Conservation (phyloP, 2,113 vertebrate species). For the Piprites chloris region DNA sequence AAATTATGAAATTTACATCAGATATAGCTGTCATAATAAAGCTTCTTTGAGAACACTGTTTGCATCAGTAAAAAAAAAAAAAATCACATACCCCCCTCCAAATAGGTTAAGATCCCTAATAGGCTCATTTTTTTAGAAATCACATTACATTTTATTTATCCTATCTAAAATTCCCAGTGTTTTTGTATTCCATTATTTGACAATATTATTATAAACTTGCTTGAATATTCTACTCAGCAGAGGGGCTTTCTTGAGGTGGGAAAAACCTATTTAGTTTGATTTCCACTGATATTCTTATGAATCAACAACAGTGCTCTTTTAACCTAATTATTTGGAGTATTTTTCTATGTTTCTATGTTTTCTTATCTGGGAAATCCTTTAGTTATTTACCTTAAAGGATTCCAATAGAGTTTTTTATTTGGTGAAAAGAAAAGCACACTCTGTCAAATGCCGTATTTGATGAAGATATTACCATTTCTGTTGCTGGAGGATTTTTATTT, state of each 20-base stretch:
- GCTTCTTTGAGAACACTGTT: neutral
- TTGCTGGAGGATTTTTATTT: neutral
- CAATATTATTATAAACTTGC: neutral
- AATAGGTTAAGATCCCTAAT: neutral
- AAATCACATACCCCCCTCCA: neutral
- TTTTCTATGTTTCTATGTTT: neutral
- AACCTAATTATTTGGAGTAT: neutral
- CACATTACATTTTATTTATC: neutral
- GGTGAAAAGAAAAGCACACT: neutral
- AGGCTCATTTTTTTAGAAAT: neutral
- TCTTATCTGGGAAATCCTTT: neutral
- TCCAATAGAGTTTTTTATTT: neutral
- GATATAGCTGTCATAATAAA: neutral
- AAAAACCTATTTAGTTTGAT: neutral
- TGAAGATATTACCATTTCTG: neutral
- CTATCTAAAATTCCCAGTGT: neutral
- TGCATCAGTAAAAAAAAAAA: neutral
- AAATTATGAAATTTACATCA: neutral
- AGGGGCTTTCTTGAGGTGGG: neutral
- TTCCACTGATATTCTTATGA: neutral
- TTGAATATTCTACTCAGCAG: neutral
- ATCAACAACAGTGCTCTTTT: neutral
- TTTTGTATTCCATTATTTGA: neutral
- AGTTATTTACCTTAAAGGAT: fast-evolving
- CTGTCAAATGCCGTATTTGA: neutral